phyloP scores from a whole-genome alignment of 2,797 vertebrate species.

The Platalea minor region DNA sequence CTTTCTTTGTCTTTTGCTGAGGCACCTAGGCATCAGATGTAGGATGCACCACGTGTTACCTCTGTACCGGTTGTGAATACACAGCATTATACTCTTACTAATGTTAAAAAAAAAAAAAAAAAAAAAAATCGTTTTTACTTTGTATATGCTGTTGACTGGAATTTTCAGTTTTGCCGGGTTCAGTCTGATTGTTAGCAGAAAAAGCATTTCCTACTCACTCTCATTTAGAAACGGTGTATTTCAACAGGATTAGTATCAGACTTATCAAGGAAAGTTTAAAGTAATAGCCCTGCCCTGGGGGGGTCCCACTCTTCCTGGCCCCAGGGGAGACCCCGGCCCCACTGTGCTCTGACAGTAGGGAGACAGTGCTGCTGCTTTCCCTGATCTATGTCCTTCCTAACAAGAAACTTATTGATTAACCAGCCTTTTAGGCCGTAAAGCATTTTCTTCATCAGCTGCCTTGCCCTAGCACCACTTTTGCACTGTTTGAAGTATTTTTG shows the following conservation, averaged over 20 bases:
- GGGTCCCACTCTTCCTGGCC: background rate
- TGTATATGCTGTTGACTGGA: background rate
- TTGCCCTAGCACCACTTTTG: background rate
- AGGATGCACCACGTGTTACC: background rate
- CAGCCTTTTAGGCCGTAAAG: background rate
- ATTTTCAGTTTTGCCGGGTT: background rate
- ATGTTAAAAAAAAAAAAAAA: background rate
- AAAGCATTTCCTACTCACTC: background rate
- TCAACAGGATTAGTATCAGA: background rate
- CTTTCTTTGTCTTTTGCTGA: background rate
- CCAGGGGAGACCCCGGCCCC: rapidly evolving
- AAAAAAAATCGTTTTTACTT: background rate
- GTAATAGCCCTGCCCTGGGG: background rate
- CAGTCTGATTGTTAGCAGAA: background rate
- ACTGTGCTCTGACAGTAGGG: background rate
- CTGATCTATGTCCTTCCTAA: background rate
- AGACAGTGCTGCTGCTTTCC: background rate
- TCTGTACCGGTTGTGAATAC: background rate
- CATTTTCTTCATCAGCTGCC: background rate
- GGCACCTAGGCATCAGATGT: background rate
- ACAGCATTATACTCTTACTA: background rate
- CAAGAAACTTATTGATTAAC: background rate
- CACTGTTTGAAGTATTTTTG: background rate
- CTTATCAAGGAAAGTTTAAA: background rate
- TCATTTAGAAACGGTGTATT: background rate